phyloP scores from a whole-genome alignment of 2,113 vertebrate genomes.

The Ophiodon elongatus region DNA sequence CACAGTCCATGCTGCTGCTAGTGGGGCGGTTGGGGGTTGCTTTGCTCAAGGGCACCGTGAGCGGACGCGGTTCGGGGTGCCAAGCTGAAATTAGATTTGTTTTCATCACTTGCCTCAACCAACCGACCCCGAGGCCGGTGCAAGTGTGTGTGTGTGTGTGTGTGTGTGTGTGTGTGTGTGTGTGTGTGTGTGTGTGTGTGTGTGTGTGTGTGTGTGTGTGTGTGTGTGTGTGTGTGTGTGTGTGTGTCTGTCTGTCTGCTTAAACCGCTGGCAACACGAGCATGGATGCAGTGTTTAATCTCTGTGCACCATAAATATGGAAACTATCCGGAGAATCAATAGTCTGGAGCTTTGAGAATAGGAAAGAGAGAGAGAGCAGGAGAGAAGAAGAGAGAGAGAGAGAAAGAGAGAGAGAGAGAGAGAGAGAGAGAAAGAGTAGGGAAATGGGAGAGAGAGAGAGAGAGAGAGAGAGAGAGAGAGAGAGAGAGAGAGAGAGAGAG shows the following conservation, averaged over 20 bases:
- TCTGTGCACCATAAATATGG: conserved; percentile 30
- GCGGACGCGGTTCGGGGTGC: conserved; percentile 34
- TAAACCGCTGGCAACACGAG: conserved; percentile 34
- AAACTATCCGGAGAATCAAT: conserved; percentile 51
- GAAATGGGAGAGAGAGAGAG: too few relatives aligned
- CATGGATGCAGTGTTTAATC: conserved; percentile 46
- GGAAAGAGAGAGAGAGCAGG: neutral
- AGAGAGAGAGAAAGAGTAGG: conserved; percentile 22
- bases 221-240: conserved; percentile 22
- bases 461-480: conserved; percentile 14
- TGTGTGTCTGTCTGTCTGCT: conserved; percentile 23
- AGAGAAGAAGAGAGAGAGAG: neutral
- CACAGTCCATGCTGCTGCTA: conserved; percentile 45
- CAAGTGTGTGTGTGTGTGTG: conserved; percentile 20
- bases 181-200: conserved; percentile 24
- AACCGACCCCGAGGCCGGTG: conserved; percentile 45
- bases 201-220: conserved; percentile 23
- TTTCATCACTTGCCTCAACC: conserved; percentile 18
- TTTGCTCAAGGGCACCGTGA: conserved; percentile 73
- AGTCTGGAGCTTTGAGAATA: conserved; percentile 11
- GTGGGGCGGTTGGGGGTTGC: conserved; percentile 39
- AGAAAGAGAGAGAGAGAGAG: conserved; percentile 18
- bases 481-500: conserved; percentile 31
- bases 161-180: conserved; percentile 29
- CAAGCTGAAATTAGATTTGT: conserved; percentile 9